Base-by-base conservation (phyloP, 1,140 invertebrate species). In the Bombyx mandarina region DNA sequence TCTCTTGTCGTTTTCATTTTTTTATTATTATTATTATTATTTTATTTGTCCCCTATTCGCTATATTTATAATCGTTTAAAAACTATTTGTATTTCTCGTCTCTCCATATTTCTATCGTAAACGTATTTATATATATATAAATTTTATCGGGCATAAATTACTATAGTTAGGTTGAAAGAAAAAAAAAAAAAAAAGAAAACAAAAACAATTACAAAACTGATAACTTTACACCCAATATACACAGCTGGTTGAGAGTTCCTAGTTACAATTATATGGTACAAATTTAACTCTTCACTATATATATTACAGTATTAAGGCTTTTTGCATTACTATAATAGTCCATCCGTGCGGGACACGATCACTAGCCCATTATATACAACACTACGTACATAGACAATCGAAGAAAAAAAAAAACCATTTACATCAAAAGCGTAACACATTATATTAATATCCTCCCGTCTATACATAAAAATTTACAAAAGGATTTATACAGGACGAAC, bases 191-290 rank as follows among this genome's bases (percentile, higher is more conserved):
- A 18, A 18, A 18, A 18, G 12, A 77, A 76, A 77, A 75, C 64
- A 81, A 76, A 70, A 73, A 56, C 51, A 56, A 42, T 43, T 56
- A 49, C 47, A 79, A 79, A 74, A 48, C 75, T 62, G 73, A 82
- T 81, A 82, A 81, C 82, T 85, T 81, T 86, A 85, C 83, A 86
- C 81, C 83, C 80, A 86, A 82, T 86, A 83, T 86, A 86, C 83
- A 86, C 69, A 82, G 65, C 79, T 84, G 77, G 62, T 73, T 75
- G 69, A 74, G 73, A 79, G 72, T 78, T 70, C 76, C 69, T 77
- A 68, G 69, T 73, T 84, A 86, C 70, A 66, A 65, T 75, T 82
- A 84, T 83, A 86, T 83, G 72, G 61, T 86, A 86, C 82, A 86
- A 75, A 76, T 73, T 74, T 72, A 66, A 62, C 66, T 80, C 75